Conservation (phyloP, 2,888 invertebrate species). For the Chymomyza fuscimana region DNA sequence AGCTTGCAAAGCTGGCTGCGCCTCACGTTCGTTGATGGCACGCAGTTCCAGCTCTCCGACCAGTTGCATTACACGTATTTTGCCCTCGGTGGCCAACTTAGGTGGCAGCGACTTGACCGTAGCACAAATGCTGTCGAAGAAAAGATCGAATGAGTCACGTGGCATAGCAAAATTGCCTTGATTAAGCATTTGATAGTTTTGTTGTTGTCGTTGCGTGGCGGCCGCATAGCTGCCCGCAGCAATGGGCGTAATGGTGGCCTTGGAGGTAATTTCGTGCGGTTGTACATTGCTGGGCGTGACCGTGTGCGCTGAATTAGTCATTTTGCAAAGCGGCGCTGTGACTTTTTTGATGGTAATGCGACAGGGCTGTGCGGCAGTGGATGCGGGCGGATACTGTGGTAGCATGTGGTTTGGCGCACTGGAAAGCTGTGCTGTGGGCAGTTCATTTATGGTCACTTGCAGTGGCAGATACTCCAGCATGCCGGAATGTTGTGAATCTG, state of each 20-base stretch:
- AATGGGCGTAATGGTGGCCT: constrained; percentile 68
- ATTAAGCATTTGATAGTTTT: constrained; percentile 46
- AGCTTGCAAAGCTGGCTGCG: constrained; percentile 7
- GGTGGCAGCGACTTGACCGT: constrained; percentile 64
- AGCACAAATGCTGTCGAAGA: constrained; percentile 67
- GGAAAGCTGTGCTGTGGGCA: constrained; percentile 44
- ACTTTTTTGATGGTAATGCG: constrained; percentile 69
- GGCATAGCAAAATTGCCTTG: constrained; percentile 24
- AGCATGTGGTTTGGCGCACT: neutral
- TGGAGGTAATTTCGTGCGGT: constrained; percentile 58
- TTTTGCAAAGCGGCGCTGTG: constrained; percentile 42
- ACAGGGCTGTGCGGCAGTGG: constrained; percentile 50
- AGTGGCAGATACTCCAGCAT: constrained; percentile 60
- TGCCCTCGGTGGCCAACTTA: constrained; percentile 65
- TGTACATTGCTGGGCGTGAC: constrained; percentile 12
- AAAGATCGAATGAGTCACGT: constrained; percentile 65
- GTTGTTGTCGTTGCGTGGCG: constrained; percentile 29
- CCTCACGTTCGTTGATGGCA: constrained; percentile 58
- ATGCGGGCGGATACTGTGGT: constrained; percentile 23
- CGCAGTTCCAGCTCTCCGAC: constrained; percentile 62
- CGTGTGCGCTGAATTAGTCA: neutral
- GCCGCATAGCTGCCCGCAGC: constrained; percentile 37
- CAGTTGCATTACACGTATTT: constrained; percentile 67
- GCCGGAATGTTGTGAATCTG: constrained; percentile 69
- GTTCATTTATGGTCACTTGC: constrained; percentile 67